These are phyloP conservation scores for Indicator maculatus DNA, from an alignment of 2,113 vertebrate genomes.

Conservation along the genomic window DNA sequence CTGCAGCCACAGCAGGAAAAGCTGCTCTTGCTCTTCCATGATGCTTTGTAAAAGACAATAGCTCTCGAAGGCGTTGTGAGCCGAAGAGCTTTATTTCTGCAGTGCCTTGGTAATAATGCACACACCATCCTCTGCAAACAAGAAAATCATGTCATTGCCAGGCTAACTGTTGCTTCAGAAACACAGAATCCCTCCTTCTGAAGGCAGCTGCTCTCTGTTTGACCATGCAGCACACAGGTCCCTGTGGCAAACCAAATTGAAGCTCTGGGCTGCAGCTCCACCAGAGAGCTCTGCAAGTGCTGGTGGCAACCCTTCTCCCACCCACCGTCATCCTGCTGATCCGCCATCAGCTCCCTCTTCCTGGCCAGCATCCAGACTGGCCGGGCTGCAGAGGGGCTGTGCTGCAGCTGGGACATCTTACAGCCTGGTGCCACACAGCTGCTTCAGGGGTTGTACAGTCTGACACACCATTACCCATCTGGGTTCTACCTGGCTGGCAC, in stretches of 20 bases:
- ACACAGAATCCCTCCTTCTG: not conserved
- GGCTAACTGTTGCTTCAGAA: slow-evolving; percentile 27
- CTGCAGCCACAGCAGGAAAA: not conserved
- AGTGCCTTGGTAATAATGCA: not conserved
- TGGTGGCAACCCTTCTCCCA: not conserved
- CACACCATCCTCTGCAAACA: not conserved
- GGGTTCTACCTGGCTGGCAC: not conserved
- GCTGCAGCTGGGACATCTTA: not conserved
- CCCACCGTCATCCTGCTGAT: no score
- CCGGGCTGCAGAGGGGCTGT: not conserved
- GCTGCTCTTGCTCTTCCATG: slow-evolving; percentile 16
- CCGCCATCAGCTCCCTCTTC: not conserved
- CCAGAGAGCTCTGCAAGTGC: rapidly evolving
- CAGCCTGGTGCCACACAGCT: not conserved
- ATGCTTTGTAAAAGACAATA: slow-evolving; percentile 11
- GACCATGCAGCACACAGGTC: not conserved
- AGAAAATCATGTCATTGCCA: slow-evolving; percentile 30
- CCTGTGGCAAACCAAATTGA: not conserved
- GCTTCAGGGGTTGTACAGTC: not conserved
- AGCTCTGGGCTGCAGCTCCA: not conserved
- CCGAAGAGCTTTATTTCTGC: slow-evolving; percentile 17
- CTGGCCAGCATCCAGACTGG: not conserved
- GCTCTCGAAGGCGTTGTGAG: not conserved
- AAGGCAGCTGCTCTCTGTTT: not conserved
- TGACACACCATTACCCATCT: not conserved